Evolutionary conservation across 1,140 invertebrate species (phyloP).

Genomic region (Temnothorax longispinosus): DNA sequence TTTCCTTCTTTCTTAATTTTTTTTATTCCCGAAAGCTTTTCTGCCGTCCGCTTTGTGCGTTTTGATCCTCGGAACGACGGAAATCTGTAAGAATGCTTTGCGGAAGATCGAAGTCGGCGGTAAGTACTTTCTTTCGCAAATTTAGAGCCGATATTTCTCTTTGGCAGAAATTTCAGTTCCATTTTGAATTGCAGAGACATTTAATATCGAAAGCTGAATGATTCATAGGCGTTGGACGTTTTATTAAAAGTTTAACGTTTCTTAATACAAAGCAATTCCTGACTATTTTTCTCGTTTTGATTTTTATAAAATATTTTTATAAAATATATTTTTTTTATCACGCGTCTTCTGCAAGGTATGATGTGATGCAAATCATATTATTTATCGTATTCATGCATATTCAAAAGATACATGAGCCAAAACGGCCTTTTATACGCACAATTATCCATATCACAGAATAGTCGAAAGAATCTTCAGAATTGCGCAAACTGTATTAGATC

Average conservation of each 20-base stretch:
- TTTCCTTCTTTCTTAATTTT: constrained; percentile 4
- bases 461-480: not conserved
- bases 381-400: not conserved
- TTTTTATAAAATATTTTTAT: not conserved
- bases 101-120: constrained; percentile 15
- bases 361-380: not conserved
- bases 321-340: not conserved
- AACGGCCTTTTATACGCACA: not conserved
- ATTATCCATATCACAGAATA: not conserved
- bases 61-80: constrained; percentile 13
- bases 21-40: constrained; percentile 33
- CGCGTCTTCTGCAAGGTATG: not conserved
- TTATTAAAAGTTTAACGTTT: constrained; percentile 2
- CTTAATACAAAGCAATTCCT: not conserved
- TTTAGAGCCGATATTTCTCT: constrained; percentile 13
- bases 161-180: not conserved
- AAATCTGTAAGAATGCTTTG: constrained; percentile 33
- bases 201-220: not conserved
- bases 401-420: not conserved
- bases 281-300: not conserved
- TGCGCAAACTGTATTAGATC: not conserved
- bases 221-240: not conserved
- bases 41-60: not conserved
- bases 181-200: not conserved
- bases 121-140: not conserved